phyloP scores from a whole-genome alignment of 2,888 invertebrate genomes.

The Helobdella robusta region DNA sequence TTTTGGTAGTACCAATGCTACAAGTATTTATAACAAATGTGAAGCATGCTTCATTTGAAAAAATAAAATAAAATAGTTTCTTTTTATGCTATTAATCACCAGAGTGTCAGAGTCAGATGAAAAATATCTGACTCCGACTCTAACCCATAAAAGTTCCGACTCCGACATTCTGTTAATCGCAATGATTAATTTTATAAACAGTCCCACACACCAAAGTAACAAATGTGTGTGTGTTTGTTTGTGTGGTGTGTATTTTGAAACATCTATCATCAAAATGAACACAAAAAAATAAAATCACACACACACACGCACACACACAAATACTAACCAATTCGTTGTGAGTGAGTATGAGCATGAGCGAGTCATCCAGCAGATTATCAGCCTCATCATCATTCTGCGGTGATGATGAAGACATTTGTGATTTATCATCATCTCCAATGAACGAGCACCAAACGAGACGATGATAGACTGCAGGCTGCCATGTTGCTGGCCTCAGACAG shows the following conservation, averaged over 20 bases:
- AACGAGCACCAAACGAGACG: conserved; percentile 88
- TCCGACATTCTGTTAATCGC: too few species aligned
- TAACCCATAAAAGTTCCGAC: too few species aligned
- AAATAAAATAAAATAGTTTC: too few species aligned
- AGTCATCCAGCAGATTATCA: conserved; percentile 53
- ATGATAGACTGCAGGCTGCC: conserved; percentile 54
- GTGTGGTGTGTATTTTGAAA: background rate
- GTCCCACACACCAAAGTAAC: too few species aligned
- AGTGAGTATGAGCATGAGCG: conserved; percentile 68
- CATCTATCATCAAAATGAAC: background rate
- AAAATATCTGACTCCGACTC: too few species aligned
- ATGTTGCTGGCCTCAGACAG: conserved; percentile 35
- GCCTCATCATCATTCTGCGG: conserved; percentile 50
- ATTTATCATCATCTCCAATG: conserved; percentile 55
- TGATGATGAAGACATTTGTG: background rate
- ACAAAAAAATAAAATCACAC: background rate
- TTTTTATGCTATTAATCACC: too few species aligned
- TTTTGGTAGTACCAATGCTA: background rate
- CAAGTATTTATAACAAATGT: too few species aligned
- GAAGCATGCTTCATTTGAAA: too few species aligned
- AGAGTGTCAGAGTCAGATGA: too few species aligned
- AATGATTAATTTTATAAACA: too few species aligned
- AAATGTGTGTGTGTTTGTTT: too few species aligned
- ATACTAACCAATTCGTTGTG: conserved; percentile 56
- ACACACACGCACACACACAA: background rate